Evolutionary conservation across 2,113 vertebrate genomes (phyloP).

Genomic region (Megatriorchis doriae): DNA sequence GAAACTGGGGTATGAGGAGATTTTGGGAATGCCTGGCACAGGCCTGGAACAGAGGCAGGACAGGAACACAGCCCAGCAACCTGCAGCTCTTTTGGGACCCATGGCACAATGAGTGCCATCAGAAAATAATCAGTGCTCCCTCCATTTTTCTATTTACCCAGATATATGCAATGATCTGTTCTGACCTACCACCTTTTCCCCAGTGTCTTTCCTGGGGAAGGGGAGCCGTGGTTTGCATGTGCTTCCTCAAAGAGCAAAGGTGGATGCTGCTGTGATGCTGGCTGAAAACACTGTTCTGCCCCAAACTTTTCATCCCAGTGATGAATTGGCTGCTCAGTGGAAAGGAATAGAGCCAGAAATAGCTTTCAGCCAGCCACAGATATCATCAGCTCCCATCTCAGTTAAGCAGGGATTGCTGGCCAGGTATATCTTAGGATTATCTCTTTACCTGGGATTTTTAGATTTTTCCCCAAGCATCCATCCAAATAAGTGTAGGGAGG

Average conservation of each 20-base stretch:
- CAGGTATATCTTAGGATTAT: background rate
- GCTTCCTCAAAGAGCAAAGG: background rate
- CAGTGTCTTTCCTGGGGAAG: background rate
- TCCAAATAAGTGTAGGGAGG: background rate
- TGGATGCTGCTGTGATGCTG: background rate
- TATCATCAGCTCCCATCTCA: background rate
- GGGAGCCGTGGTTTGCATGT: background rate
- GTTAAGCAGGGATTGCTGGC: background rate
- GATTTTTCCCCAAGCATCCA: background rate
- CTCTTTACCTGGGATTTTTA: background rate
- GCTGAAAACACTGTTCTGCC: background rate
- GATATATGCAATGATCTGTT: rapidly evolving
- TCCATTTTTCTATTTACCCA: background rate
- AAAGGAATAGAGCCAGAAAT: background rate
- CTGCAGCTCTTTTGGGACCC: background rate
- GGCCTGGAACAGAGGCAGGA: background rate
- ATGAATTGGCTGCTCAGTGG: background rate
- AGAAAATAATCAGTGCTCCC: background rate
- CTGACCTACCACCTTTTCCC: background rate
- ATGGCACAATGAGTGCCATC: background rate
- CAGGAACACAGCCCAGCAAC: background rate
- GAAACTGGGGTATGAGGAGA: background rate
- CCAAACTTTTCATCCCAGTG: background rate
- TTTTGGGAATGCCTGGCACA: background rate
- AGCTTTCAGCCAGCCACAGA: background rate